Base-by-base conservation (phyloP, 2,113 vertebrate genomes). In the Caranx melampygus region DNA sequence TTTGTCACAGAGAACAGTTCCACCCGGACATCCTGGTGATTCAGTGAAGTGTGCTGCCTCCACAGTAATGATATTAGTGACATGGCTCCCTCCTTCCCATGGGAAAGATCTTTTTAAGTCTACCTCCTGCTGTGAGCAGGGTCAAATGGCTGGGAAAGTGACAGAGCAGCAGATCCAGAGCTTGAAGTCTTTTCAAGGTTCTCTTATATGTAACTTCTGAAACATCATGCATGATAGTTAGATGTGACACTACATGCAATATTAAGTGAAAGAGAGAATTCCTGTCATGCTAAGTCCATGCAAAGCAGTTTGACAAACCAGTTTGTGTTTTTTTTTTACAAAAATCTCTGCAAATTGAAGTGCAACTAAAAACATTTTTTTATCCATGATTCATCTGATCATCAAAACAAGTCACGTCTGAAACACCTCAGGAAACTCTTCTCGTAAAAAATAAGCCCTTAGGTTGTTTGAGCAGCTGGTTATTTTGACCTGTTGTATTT, bases 1-100 rank as follows among this genome's bases (percentile, higher is more conserved):
- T 87, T 75, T 78, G 55, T 73, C 75, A 26, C 9, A 51, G 34
- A 72, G 42, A 74, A 37, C 6, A 14, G 42, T 57, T 73, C 8
- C 47, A 62, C 54, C 74, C 58, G 57, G 62, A 85, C 51, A 64
- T 74, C 55, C 26, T 51, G 44, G 57, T 49, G 44, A 65, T 62
- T 61, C 26, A 9, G 16, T 2, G 68, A 69, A 45, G 72, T 62
- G 13, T 9, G 62, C 58, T 52, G 52, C 31, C 42, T 18, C 42
- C 40, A 21, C 52, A 18, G 21, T 79, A 35, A 58, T 35, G 2
- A 72, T 62, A 60, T 67, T 20, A 72, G 58, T 63, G 73, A 71
- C 37, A 35, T 35, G 65, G 10, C 15, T 5, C 47, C 18, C 59
- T 20, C 18, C 47, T 81, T 49, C 45, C 42, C 49, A 51, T 20